Percentiles rank a stretch among this genome's conserved stretches.
Conservation (phyloP, 1,140 invertebrate genomes). For the Pteromalus puparum region DNA sequence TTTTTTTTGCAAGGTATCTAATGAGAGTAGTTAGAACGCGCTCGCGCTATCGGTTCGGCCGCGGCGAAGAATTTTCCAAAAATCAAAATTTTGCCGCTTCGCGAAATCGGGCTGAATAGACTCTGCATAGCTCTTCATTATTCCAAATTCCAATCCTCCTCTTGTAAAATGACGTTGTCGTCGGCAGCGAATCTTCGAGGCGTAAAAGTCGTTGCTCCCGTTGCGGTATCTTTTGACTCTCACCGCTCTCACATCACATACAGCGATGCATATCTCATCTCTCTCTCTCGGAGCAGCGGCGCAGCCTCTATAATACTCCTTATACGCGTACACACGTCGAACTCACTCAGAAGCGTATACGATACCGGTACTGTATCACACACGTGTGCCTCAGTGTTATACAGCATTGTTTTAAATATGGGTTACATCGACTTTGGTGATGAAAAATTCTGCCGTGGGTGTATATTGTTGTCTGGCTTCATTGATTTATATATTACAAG, state of each 20-base stretch:
- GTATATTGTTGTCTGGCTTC: too few relatives aligned
- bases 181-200: neutral
- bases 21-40: too few relatives aligned
- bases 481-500: too few relatives aligned
- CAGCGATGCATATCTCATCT: constrained; percentile 8
- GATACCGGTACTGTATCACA: neutral
- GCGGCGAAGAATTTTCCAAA: too few relatives aligned
- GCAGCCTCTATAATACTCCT: neutral
- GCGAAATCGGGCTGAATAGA: too few relatives aligned
- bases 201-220: neutral
- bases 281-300: neutral
- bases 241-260: neutral
- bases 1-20: too few relatives aligned
- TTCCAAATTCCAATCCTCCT: neutral
- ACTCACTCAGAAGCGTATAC: neutral
- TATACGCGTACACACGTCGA: neutral
- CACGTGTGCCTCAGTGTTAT: too few relatives aligned
- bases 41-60: too few relatives aligned
- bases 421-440: neutral
- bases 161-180: neutral
- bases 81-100: too few relatives aligned
- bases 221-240: neutral
- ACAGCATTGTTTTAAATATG: neutral
- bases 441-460: neutral
- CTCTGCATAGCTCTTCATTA: neutral